Evolutionary conservation across 1,140 invertebrate genomes (phyloP), one percentile per base, ranked within the genome.

Genomic region (Epicauta chinensis): DNA sequence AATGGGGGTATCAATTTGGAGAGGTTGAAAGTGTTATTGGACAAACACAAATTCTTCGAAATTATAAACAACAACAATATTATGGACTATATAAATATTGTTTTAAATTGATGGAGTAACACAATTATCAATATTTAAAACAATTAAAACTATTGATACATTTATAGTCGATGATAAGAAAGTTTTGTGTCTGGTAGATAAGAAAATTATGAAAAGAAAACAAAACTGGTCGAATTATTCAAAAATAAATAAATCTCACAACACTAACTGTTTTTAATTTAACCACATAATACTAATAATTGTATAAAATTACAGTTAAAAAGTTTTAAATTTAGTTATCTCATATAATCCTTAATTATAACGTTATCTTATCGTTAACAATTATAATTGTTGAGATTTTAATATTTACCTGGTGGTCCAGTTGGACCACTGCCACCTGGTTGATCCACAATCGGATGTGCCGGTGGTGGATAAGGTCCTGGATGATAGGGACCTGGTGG

Each of bases 381-480:
- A 43, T 16, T 16, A 32, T 32, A 46, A 30, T 32, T 16, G 17
- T 41, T 13, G 4, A 32, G 9, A 9, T 40, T 47, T 37, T 37
- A 23, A 14, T 29, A 29, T 10, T 56, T 30, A 42, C 23, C 36
- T 31, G 39, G 36, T 14, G 32, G 23, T 5, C 36, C 34, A 12
- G 16, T 32, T 2, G 39, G 37, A 3, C 37, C 38, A 23, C 17
- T 3, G 10, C n/a, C 16, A 15, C 31, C 45, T 4, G 51, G 52
- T 37, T 58, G 56, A 35, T 51, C 51, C 9, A 51, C 30, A 16
- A 51, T 23, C 1, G 51, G 51, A 38, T 41, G 51, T 15, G 46
- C 36, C 6, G 32, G 10, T 30, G 29, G 29, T 5, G 9, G n/a
- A 16, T 36, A 48, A 6, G 30, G 39, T 1, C 29, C 48, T 42